Evolutionary conservation across 2,797 vertebrate species (phyloP), one percentile per base, ranked within the genome.

Genomic region (Linurgus olivaceus): DNA sequence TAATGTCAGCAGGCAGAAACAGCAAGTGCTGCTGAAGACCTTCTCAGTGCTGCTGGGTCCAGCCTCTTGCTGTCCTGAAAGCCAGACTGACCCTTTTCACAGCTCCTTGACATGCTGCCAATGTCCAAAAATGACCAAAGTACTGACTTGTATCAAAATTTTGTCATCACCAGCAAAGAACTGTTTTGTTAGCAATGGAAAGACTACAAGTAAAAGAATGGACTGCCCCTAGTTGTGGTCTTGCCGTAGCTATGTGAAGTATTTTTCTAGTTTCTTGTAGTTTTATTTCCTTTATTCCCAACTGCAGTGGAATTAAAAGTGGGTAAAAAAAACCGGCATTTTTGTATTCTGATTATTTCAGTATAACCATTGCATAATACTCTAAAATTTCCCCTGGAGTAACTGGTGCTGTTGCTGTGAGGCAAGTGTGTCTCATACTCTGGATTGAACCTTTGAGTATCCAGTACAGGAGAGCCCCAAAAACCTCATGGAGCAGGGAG

Each of bases 391-490:
- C 35, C 15, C 29, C 23, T 10, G 11, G 26, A 58, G 5, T 67
- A 91, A 76, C 50, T n/a, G 31, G 10, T 79, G 25, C 17, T 59
- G 5, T 70, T 86, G 20, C 54, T 80, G 20, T 17, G 25, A 83
- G 28, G 29, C 18, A 83, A 33, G 70, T 23, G 2, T 10, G 12
- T 40, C 20, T 88, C 16, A 6, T 37, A 54, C 1, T 38, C 35
- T 44, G 50, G 8, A 52, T 14, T 31, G 18, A 48, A 37, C 28
- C 9, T 90, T 35, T 17, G 31, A n/a, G 24, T 25, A 28, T 17
- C 31, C 7, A 45, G 40, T 7, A 12, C 2, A 4, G 35, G 47
- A 59, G 19, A 67, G 17, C 7, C 24, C 18, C 0, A 4, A 28
- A 15, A 77, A 11, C 7, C 19, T 45, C 38, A 31, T 1, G 9